Base-by-base conservation (phyloP, 2,113 vertebrate genomes). In the Irena cyanogastra region DNA sequence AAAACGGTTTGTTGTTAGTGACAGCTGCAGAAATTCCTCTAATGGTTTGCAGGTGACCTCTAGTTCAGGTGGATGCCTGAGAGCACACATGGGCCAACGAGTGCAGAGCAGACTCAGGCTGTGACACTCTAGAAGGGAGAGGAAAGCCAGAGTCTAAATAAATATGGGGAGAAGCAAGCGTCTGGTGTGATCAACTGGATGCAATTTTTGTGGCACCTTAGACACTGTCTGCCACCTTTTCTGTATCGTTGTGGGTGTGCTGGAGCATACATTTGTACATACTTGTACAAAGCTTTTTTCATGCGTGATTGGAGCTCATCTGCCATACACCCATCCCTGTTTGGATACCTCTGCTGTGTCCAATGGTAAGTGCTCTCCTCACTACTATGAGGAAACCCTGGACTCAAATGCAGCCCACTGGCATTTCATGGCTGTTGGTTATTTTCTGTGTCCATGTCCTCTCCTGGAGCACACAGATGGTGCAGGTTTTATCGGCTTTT, bases 11-110 rank as follows among this genome's bases (percentile, higher is more conserved):
- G 39, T 16, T 76, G 42, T 68, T 28, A 77, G 54, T 65, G 60
- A 47, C 27, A 74, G 50, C 24, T 72, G 49, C 59, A 91, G 77
- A 35, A 60, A 56, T 39, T 64, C 45, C 47, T 84, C 41, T 30
- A 15, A 33, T 28, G 41, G 59, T 60, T 69, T 91, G 31, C 54
- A 65, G 72, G 13, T 30, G 59, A 60, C 7, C 23, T 72, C 24
- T 77, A n/a, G 63, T 41, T 72, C 63, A 77, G 68, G 41, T 24
- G 31, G 22, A 5, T n/a, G 57, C 47, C 31, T 15, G 42, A 45
- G 64, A 26, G 21, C 20, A 31, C 2, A 1, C 44, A 59, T 0
- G 1, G 21, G 33, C 47, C 66, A 20, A 0, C 13, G 71, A 16
- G 39, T 17, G 20, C 28, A 71, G 24, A 22, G 47, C 23, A 45